Conservation (phyloP, 2,797 vertebrate genomes). For the Sebastiscus albofasciatus region DNA sequence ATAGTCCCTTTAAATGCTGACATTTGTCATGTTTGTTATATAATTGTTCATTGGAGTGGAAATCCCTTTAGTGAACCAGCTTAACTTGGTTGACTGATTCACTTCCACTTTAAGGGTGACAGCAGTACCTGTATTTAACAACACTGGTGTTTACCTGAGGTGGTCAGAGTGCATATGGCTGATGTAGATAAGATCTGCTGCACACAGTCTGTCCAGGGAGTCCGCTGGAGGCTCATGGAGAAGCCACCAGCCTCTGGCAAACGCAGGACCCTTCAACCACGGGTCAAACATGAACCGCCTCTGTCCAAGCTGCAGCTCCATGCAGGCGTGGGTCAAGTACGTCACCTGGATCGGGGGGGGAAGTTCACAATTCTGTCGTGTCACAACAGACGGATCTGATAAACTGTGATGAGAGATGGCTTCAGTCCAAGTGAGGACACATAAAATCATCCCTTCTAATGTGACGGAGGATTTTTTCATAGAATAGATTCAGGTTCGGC, state of each 20-base stretch:
- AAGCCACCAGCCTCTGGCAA: slow-evolving; percentile 88
- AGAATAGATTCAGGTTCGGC: too few relatives aligned
- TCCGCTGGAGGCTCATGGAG: slow-evolving; percentile 85
- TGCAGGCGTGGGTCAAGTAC: slow-evolving; percentile 87
- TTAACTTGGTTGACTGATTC: too few relatives aligned
- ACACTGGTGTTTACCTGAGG: slow-evolving; percentile 77
- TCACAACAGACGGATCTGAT: too few relatives aligned
- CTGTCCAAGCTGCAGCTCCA: slow-evolving; percentile 82
- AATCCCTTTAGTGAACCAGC: too few relatives aligned
- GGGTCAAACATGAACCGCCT: slow-evolving; percentile 84
- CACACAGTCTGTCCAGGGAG: slow-evolving; percentile 79
- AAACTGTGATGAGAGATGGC: not conserved
- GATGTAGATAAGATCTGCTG: slow-evolving; percentile 85
- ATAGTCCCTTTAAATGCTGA: too few relatives aligned
- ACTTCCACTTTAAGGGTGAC: not conserved
- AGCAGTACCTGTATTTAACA: not conserved
- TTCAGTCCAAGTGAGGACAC: too few relatives aligned
- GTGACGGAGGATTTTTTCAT: too few relatives aligned
- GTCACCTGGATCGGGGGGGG: slow-evolving; percentile 75
- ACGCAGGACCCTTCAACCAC: slow-evolving; percentile 86
- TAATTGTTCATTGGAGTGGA: too few relatives aligned
- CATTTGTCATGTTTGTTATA: not conserved
- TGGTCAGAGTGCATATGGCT: slow-evolving; percentile 90
- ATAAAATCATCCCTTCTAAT: too few relatives aligned
- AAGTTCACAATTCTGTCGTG: not conserved